A percentile compares a stretch with the other conserved stretches of the same genome.
Conservation (phyloP, 2,888 invertebrate species). For the Willowsia nigromaculata region DNA sequence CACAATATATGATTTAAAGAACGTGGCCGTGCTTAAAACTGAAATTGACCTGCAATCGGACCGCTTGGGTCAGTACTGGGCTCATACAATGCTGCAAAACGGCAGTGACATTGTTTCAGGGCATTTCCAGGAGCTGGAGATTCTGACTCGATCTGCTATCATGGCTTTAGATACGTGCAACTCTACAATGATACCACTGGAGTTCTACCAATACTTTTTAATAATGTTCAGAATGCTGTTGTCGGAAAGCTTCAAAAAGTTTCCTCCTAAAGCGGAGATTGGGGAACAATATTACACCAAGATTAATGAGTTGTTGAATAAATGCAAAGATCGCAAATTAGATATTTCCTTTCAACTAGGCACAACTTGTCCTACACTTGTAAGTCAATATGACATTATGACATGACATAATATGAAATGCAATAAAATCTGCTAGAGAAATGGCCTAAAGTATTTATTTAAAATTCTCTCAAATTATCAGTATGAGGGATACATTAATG, state of each 20-base stretch:
- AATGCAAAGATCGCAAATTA: conserved; percentile 62
- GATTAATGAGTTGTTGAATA: conserved; percentile 65
- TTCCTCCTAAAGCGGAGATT: conserved; percentile 69
- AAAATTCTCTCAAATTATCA: too few species aligned
- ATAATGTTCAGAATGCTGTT: conserved; percentile 72
- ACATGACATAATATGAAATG: not conserved
- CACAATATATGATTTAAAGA: conserved; percentile 71
- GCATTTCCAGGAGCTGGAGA: conserved; percentile 72
- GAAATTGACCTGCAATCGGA: conserved; percentile 75
- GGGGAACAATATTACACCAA: conserved; percentile 62
- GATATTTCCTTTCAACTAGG: conserved; percentile 40
- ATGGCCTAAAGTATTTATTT: too few species aligned
- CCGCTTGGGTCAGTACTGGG: conserved; percentile 72
- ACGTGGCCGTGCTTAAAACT: conserved; percentile 65
- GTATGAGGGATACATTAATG: conserved; percentile 51
- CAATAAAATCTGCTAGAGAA: too few species aligned
- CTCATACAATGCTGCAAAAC: conserved; percentile 67
- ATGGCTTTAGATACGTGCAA: conserved; percentile 73
- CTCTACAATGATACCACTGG: conserved; percentile 68
- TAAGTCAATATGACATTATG: conserved; percentile 12
- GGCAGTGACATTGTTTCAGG: conserved; percentile 49
- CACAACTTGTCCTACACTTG: conserved; percentile 67
- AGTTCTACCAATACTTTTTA: conserved; percentile 75
- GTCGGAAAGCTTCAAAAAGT: conserved; percentile 74
- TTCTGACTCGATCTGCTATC: conserved; percentile 70